Percentiles rank a stretch among this genome's conserved stretches.
Conservation (phyloP, 2,113 vertebrate species). For the Corythornis madagascariensis region DNA sequence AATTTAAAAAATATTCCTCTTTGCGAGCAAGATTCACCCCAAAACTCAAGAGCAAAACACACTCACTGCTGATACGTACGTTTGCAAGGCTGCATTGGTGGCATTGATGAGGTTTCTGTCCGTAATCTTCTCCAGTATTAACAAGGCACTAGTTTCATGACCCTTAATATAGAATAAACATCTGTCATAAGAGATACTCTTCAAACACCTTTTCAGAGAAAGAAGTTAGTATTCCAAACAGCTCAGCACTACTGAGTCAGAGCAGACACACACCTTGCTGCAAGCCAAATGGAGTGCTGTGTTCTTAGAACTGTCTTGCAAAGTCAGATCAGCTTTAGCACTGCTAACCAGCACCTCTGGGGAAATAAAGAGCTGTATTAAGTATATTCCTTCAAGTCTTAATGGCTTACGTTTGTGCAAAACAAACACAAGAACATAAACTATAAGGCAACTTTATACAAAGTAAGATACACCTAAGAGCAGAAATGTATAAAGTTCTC, state of each 20-base stretch:
- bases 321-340: slow-evolving; percentile 95
- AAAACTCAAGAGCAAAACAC: neutral
- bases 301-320: slow-evolving; percentile 95
- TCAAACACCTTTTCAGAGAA: neutral
- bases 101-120: slow-evolving; percentile 99
- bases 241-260: neutral
- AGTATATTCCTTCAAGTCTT: slow-evolving; percentile 6
- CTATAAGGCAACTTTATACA: neutral
- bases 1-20: neutral
- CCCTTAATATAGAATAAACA: slow-evolving; percentile 80
- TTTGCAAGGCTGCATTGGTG: slow-evolving; percentile 97
- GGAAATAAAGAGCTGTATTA: slow-evolving; percentile 57
- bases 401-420: slow-evolving; percentile 17
- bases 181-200: slow-evolving; percentile 17
- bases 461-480: neutral
- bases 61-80: slow-evolving; percentile 80
- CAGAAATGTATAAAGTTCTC: neutral
- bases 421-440: neutral
- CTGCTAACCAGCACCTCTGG: slow-evolving; percentile 97
- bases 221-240: neutral
- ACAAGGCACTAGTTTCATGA: slow-evolving; percentile 99
- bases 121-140: slow-evolving; percentile 98
- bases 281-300: slow-evolving; percentile 98
- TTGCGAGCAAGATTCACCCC: neutral
- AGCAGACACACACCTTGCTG: slow-evolving; percentile 86